phyloP scores from a whole-genome alignment of 2,888 invertebrate species.

The Microplitis manilae region DNA sequence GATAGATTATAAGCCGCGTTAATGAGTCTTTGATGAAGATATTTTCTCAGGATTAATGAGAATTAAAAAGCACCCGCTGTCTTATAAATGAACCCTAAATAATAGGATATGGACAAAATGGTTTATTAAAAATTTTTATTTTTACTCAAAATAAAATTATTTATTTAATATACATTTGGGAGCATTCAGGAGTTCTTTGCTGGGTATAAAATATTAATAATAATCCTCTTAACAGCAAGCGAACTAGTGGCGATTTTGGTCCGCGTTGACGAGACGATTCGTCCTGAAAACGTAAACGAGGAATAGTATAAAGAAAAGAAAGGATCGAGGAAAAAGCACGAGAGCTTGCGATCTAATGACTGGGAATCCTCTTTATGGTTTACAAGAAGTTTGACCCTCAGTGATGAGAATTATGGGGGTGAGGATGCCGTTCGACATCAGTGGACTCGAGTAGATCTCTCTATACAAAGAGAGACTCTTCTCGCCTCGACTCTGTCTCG shows the following conservation, averaged over 20 bases:
- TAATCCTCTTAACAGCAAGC: slow-evolving; percentile 58
- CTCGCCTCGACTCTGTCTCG: slow-evolving; percentile 25
- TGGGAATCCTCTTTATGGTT: slow-evolving; percentile 70
- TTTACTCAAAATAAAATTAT: not conserved
- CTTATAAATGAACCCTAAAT: slow-evolving; percentile 31
- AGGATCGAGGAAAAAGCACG: slow-evolving; percentile 48
- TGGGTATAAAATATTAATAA: slow-evolving; percentile 39
- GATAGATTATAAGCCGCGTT: not conserved
- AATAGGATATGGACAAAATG: no score
- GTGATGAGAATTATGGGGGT: slow-evolving; percentile 16
- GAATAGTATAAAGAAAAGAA: slow-evolving; percentile 51
- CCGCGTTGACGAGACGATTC: slow-evolving; percentile 25
- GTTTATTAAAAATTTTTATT: slow-evolving; percentile 17
- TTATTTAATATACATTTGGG: not conserved
- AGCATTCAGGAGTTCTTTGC: slow-evolving; percentile 2
- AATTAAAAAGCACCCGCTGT: slow-evolving; percentile 48
- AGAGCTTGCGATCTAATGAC: slow-evolving; percentile 62
- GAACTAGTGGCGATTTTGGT: slow-evolving; percentile 37
- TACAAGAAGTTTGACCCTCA: slow-evolving; percentile 68
- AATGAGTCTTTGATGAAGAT: slow-evolving; percentile 40
- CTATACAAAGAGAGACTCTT: slow-evolving; percentile 47
- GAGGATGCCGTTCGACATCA: slow-evolving; percentile 51
- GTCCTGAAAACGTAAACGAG: not conserved
- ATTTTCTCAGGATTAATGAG: slow-evolving; percentile 34
- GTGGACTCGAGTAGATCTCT: slow-evolving; percentile 46